Evolutionary conservation across 2,888 invertebrate genomes (phyloP).

Genomic region (Aleiodes leptofemur): DNA sequence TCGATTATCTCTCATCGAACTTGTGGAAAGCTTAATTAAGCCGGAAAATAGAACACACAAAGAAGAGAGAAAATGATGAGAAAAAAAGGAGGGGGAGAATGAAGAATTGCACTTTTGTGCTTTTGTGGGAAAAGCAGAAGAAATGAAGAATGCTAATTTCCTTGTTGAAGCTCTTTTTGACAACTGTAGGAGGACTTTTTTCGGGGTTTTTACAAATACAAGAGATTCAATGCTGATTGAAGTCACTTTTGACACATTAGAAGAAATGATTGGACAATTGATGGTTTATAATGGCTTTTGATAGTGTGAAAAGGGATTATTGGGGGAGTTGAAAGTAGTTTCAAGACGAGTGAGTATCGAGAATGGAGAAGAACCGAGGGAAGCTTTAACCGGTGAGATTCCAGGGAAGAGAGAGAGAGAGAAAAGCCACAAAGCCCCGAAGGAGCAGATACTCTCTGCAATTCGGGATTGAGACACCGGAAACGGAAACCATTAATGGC

Average conservation of each 20-base stretch:
- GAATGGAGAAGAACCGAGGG: neutral
- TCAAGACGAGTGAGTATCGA: neutral
- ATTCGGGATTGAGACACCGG: slow-evolving; percentile 67
- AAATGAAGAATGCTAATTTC: slow-evolving; percentile 17
- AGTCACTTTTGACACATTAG: neutral
- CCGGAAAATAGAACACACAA: slow-evolving; percentile 40
- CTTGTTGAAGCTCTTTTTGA: slow-evolving; percentile 1
- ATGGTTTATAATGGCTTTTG: neutral
- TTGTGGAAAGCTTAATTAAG: slow-evolving; percentile 20
- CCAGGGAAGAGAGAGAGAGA: slow-evolving; percentile 8
- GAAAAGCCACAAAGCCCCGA: slow-evolving; percentile 31
- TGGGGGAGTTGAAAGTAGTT: too few relatives aligned
- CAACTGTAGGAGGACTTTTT: slow-evolving; percentile 17
- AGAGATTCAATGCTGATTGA: neutral
- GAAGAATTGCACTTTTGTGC: slow-evolving; percentile 29
- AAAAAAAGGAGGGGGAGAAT: slow-evolving; percentile 41
- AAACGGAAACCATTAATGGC: slow-evolving; percentile 70
- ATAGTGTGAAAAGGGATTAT: neutral
- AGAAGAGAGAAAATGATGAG: slow-evolving; percentile 47
- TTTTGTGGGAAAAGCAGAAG: neutral
- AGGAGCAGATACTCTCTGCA: neutral
- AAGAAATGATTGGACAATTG: neutral
- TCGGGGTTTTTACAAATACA: neutral
- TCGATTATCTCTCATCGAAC: slow-evolving; percentile 20
- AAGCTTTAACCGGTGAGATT: slow-evolving; percentile 27